Percentiles rank a stretch among this genome's conserved stretches.
Conservation (phyloP, 2,888 invertebrate species). For the Andrena dorsata region DNA sequence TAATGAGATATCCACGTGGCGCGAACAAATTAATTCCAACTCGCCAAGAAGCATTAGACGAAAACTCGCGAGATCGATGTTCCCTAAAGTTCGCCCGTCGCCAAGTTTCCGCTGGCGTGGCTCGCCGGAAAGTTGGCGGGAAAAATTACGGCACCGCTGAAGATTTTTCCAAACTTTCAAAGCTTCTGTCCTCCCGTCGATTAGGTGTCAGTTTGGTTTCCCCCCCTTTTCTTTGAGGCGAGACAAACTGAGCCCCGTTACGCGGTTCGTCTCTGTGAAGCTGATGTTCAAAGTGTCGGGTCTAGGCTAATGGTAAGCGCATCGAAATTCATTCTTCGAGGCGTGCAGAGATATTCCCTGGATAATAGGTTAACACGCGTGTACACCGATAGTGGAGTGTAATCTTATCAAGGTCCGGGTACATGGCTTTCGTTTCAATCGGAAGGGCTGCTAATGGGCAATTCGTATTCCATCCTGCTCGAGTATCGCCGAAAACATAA, state of each 20-base stretch:
- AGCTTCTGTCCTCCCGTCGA: neutral
- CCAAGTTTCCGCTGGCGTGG: neutral
- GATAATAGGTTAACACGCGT: too few species aligned
- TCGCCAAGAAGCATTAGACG: constrained; percentile 8
- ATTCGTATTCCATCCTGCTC: constrained; percentile 3
- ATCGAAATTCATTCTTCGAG: too few species aligned
- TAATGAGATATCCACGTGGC: constrained; percentile 44
- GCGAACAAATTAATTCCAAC: constrained; percentile 23
- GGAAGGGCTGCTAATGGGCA: neutral
- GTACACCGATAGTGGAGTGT: too few species aligned
- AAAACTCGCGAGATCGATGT: constrained; percentile 15
- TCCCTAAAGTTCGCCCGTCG: neutral
- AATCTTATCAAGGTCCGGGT: neutral
- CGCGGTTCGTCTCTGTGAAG: neutral
- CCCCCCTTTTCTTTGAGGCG: neutral
- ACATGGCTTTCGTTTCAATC: neutral
- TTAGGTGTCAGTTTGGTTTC: neutral
- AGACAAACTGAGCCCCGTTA: neutral
- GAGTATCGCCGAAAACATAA: neutral
- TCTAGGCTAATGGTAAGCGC: too few species aligned
- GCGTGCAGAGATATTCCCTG: too few species aligned
- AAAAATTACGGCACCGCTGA: neutral
- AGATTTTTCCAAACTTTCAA: neutral
- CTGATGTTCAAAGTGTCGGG: too few species aligned
- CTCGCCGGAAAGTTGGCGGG: neutral